Conservation (phyloP, 2,797 vertebrate genomes). For the Glossophaga mutica region DNA sequence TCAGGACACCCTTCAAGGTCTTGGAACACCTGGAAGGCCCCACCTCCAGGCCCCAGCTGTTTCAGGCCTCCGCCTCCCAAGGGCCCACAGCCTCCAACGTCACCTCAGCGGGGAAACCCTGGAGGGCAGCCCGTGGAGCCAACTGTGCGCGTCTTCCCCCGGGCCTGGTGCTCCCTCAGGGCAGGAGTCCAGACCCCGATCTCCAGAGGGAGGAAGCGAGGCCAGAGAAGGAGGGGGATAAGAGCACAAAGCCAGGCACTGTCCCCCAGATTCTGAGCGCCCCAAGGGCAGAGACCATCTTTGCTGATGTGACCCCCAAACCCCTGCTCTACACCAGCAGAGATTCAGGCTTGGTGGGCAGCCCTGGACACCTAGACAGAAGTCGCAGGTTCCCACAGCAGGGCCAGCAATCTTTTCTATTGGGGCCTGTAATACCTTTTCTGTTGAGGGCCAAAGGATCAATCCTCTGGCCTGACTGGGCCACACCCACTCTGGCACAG, state of each 20-base stretch:
- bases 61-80: neutral
- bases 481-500: rapidly evolving
- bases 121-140: neutral
- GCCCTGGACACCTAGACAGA: neutral
- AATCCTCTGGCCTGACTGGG: rapidly evolving
- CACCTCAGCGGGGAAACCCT: rapidly evolving
- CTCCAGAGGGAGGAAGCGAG: neutral
- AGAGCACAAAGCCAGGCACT: neutral
- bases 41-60: rapidly evolving
- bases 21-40: rapidly evolving
- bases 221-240: too few relatives aligned
- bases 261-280: neutral
- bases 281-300: neutral
- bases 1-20: neutral
- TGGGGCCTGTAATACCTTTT: too few relatives aligned
- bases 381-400: rapidly evolving
- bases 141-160: too few relatives aligned
- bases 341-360: rapidly evolving
- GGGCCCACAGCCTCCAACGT: neutral
- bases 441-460: rapidly evolving
- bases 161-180: too few relatives aligned
- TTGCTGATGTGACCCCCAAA: neutral
- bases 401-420: neutral
- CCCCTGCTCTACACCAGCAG: too few relatives aligned
- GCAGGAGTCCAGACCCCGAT: neutral